phyloP scores from a whole-genome alignment of 2,113 vertebrate genomes.

The Lepidothrix coronata region DNA sequence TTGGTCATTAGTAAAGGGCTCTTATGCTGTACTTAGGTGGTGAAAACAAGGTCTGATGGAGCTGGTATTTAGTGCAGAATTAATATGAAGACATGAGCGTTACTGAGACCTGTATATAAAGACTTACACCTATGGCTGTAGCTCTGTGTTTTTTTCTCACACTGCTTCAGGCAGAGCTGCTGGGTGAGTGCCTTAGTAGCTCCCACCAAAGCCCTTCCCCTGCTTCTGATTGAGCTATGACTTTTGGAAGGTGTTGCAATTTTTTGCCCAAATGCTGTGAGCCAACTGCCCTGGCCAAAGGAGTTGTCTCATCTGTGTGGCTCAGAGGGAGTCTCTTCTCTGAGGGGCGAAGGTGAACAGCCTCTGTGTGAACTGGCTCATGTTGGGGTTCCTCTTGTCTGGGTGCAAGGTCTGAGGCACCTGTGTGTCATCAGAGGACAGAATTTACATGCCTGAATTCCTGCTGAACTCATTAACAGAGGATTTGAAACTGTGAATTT shows the following conservation, averaged over 20 bases:
- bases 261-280: not conserved
- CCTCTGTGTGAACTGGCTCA: fast-evolving
- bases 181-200: not conserved
- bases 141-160: not conserved
- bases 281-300: fast-evolving
- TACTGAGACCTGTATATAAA: not conserved
- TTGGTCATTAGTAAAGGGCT: not conserved
- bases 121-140: not conserved
- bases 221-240: fast-evolving
- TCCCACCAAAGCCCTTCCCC: not conserved
- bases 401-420: not conserved
- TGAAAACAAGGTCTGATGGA: not conserved
- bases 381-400: not conserved
- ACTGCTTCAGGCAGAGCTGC: not conserved
- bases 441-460: not conserved
- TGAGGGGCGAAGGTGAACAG: not conserved
- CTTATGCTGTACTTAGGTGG: not conserved
- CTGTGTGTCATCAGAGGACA: not conserved
- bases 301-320: fast-evolving
- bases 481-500: not conserved
- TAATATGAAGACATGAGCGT: not conserved
- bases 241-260: not conserved
- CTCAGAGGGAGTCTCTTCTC: too few relatives aligned
- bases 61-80: not conserved
- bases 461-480: not conserved